phyloP scores from a whole-genome alignment of 2,113 vertebrate genomes.

The Ophthalmolycus amberensis region DNA sequence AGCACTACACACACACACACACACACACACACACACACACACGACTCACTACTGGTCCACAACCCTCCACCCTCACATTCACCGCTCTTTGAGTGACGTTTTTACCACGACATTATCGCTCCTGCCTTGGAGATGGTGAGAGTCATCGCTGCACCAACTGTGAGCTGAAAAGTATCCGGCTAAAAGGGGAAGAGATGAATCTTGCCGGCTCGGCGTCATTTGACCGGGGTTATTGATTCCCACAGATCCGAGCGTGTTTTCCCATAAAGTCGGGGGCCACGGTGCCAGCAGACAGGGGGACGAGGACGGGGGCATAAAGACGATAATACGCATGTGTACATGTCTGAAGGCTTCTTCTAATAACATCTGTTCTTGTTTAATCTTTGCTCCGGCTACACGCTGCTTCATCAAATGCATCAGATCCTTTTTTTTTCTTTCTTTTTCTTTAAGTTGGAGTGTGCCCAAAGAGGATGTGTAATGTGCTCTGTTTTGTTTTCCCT shows the following conservation, averaged over 20 bases:
- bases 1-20: slow-evolving; percentile 4
- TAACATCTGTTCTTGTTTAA: slow-evolving; percentile 61
- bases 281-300: slow-evolving; percentile 85
- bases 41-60: slow-evolving; percentile 27
- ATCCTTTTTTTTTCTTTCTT: background rate
- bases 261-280: slow-evolving; percentile 90
- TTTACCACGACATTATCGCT: slow-evolving; percentile 93
- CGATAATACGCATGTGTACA: slow-evolving; percentile 71
- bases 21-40: slow-evolving; percentile 12
- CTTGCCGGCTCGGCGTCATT: slow-evolving; percentile 89
- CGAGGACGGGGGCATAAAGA: slow-evolving; percentile 73
- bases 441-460: background rate
- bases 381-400: slow-evolving; percentile 42
- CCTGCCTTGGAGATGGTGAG: slow-evolving; percentile 85
- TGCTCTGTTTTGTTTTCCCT: slow-evolving; percentile 22
- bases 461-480: slow-evolving; percentile 21
- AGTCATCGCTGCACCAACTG: slow-evolving; percentile 92
- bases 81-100: slow-evolving; percentile 88
- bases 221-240: slow-evolving; percentile 92
- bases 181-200: slow-evolving; percentile 90
- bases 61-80: slow-evolving; percentile 36
- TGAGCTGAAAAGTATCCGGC: slow-evolving; percentile 90
- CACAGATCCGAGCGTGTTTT: slow-evolving; percentile 87
- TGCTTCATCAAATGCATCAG: slow-evolving; percentile 38
- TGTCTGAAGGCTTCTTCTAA: slow-evolving; percentile 74